These are phyloP conservation scores for Tetragonisca angustula DNA, from an alignment of 2,888 invertebrate species.

Conservation along the genomic window DNA sequence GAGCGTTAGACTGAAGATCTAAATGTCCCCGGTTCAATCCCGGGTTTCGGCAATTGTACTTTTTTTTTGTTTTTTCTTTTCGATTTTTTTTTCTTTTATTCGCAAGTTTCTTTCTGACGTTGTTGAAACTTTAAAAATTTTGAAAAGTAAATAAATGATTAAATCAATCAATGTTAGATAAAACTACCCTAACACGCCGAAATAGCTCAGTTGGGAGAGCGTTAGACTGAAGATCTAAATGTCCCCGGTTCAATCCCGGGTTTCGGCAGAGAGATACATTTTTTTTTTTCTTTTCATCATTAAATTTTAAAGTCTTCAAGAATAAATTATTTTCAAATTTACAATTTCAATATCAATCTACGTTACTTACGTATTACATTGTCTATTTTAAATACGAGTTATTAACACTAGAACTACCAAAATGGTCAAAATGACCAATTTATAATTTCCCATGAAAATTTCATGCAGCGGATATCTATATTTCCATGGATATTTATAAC, in stretches of 20 bases:
- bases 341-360: no score
- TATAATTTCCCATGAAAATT: no score
- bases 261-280: not conserved
- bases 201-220: conserved; percentile 35
- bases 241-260: conserved; percentile 32
- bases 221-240: conserved; percentile 36
- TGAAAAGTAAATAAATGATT: no score
- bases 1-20: conserved; percentile 36
- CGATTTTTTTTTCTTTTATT: not conserved
- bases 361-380: no score
- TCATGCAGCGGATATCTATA: no score
- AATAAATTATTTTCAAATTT: not conserved
- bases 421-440: no score
- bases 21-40: conserved; percentile 34
- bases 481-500: no score
- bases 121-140: not conserved
- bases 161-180: no score
- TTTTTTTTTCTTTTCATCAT: not conserved
- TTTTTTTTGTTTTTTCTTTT: not conserved
- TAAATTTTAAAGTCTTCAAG: not conserved
- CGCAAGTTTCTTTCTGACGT: not conserved
- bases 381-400: no score
- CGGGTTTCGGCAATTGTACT: not conserved
- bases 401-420: no score
- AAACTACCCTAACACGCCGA: not conserved